A percentile compares a stretch with the other conserved stretches of the same genome.
phyloP scores from a whole-genome alignment of 2,888 invertebrate species.

The Nymphalis polychloros region DNA sequence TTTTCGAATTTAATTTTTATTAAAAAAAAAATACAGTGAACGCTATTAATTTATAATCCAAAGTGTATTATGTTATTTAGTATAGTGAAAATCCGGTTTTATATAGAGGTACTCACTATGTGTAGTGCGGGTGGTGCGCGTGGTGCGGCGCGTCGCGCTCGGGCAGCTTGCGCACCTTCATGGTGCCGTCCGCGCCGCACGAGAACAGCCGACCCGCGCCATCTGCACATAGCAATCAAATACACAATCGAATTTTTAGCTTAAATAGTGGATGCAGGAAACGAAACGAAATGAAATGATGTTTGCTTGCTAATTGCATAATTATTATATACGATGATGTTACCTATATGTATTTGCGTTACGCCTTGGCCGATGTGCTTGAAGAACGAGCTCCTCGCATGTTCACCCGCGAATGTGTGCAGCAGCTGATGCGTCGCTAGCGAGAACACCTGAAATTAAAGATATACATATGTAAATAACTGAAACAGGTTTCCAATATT shows the following conservation, averaged over 20 bases:
- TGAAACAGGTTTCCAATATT: no score
- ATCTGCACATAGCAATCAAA: constrained; percentile 73
- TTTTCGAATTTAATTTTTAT: no score
- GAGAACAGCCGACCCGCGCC: constrained; percentile 95
- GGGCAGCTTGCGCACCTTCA: constrained; percentile 97
- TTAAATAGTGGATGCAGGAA: no score
- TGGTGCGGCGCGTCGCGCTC: constrained; percentile 83
- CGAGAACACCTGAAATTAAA: constrained; percentile 91
- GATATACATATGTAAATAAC: neutral
- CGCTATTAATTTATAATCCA: no score
- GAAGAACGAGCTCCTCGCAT: constrained; percentile 97
- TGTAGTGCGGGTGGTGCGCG: constrained; percentile 36
- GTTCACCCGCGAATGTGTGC: constrained; percentile 95
- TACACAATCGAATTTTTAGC: neutral
- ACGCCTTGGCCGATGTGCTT: constrained; percentile 98
- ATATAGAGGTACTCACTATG: neutral
- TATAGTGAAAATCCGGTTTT: no score
- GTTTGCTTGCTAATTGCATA: neutral
- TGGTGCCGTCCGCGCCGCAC: constrained; percentile 99
- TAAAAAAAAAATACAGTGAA: no score
- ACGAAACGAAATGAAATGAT: neutral
- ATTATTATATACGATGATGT: neutral
- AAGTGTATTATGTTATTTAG: no score
- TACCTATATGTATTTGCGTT: constrained; percentile 93
- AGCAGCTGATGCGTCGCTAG: constrained; percentile 92